A percentile compares a stretch with the other conserved stretches of the same genome.
Conservation (phyloP, 2,888 invertebrate genomes). For the Mantis religiosa region DNA sequence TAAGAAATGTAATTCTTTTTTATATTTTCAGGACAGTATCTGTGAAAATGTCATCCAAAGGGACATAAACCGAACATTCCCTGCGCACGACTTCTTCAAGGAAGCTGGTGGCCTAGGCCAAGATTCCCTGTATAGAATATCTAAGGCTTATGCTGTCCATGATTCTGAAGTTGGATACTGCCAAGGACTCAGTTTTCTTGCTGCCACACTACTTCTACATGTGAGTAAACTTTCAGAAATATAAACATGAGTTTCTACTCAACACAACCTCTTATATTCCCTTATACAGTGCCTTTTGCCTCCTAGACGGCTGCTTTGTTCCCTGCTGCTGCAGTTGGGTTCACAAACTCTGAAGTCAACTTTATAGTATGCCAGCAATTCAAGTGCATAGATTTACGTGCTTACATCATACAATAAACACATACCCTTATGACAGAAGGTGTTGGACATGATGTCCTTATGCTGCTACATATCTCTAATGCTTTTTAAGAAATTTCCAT, state of each 20-base stretch:
- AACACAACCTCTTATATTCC: too few species aligned
- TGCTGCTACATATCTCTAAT: too few species aligned
- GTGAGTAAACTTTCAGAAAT: conserved; percentile 55
- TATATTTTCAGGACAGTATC: conserved; percentile 24
- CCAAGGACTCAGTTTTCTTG: conserved; percentile 96
- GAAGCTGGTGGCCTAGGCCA: conserved; percentile 93
- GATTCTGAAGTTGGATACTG: conserved; percentile 98
- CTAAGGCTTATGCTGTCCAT: conserved; percentile 95
- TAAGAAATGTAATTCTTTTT: not conserved
- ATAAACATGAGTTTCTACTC: not conserved
- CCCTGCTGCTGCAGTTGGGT: too few species aligned
- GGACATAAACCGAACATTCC: conserved; percentile 97
- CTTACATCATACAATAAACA: too few species aligned
- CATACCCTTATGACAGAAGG: too few species aligned
- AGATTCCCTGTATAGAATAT: conserved; percentile 91
- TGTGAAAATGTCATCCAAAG: conserved; percentile 93
- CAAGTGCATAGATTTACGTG: too few species aligned
- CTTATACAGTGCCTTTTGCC: too few species aligned
- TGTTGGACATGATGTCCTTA: too few species aligned
- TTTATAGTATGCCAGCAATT: too few species aligned
- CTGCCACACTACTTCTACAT: conserved; percentile 91
- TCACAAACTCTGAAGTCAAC: too few species aligned
- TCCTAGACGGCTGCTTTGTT: too few species aligned
- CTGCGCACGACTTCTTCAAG: conserved; percentile 96
- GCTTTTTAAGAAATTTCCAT: too few species aligned